phyloP scores from a whole-genome alignment of 2,888 invertebrate species.

The Brachypalpus laphriformis region DNA sequence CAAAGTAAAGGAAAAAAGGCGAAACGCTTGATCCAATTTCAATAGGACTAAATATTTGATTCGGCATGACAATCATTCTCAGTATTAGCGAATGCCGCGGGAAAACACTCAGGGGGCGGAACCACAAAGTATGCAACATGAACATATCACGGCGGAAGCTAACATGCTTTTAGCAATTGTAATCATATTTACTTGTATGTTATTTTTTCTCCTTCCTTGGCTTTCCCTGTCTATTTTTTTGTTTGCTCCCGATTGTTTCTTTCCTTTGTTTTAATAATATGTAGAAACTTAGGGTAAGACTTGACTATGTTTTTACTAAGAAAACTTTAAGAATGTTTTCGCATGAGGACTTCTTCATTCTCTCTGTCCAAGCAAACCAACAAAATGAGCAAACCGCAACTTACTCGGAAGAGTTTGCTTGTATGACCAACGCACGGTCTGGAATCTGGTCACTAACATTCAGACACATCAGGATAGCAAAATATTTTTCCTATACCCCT shows the following conservation, averaged over 20 bases:
- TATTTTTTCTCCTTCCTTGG: neutral
- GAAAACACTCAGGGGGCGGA: constrained; percentile 1
- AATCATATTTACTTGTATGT: constrained; percentile 26
- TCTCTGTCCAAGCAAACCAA: too few species aligned
- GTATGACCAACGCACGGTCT: too few species aligned
- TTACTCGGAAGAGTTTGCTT: too few species aligned
- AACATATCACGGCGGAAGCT: constrained; percentile 25
- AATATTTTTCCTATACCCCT: too few species aligned
- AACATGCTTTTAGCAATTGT: constrained; percentile 44
- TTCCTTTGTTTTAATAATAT: constrained; percentile 19
- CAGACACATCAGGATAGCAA: too few species aligned
- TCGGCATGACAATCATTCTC: constrained; percentile 40
- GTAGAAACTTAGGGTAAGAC: neutral
- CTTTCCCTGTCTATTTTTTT: neutral
- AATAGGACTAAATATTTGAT: constrained; percentile 50
- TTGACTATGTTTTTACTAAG: neutral
- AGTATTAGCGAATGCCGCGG: constrained; percentile 10
- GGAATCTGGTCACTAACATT: too few species aligned
- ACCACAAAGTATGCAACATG: constrained; percentile 24
- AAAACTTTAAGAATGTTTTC: neutral
- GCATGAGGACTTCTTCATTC: neutral
- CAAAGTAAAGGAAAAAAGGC: neutral
- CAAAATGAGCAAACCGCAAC: too few species aligned
- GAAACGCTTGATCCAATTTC: constrained; percentile 36
- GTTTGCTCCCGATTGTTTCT: neutral